Conservation (phyloP, 2,888 invertebrate genomes). For the Pseudoips prasinana region DNA sequence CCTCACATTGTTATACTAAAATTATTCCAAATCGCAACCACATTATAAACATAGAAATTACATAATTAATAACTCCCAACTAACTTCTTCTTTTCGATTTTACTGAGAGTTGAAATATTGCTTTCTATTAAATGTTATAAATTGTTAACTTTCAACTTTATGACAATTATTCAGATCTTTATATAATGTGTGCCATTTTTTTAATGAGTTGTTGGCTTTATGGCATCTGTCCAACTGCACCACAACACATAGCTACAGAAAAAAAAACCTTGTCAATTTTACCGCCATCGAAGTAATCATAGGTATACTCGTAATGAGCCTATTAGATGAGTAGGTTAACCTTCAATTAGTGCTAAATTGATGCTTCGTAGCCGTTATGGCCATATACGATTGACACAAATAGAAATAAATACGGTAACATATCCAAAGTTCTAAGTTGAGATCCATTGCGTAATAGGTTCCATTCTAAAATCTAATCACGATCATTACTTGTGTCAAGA, state of each 20-base stretch:
- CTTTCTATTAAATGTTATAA: slow-evolving; percentile 25
- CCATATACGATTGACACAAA: slow-evolving; percentile 19
- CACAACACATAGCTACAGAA: background rate
- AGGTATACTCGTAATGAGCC: slow-evolving; percentile 1
- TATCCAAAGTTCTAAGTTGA: slow-evolving; percentile 20
- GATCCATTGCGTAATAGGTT: slow-evolving; percentile 18
- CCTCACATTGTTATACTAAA: too few relatives aligned
- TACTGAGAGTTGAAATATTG: slow-evolving; percentile 3
- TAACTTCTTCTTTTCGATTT: too few relatives aligned
- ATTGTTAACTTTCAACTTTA: slow-evolving; percentile 4
- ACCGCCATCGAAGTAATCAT: background rate
- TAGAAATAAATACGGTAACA: slow-evolving; percentile 8
- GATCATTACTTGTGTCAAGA: slow-evolving; percentile 11
- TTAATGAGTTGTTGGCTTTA: too few relatives aligned
- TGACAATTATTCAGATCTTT: too few relatives aligned
- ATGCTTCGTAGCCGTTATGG: slow-evolving; percentile 10
- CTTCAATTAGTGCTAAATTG: slow-evolving; percentile 8
- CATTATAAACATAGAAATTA: too few relatives aligned
- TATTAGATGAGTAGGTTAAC: slow-evolving; percentile 7
- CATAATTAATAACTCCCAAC: too few relatives aligned
- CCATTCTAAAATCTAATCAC: slow-evolving; percentile 16
- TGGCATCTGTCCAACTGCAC: too few relatives aligned
- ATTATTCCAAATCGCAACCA: too few relatives aligned
- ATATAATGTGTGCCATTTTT: too few relatives aligned
- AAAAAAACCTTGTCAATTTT: background rate